Conservation (phyloP, 1,140 invertebrate genomes). For the Asbolus verrucosus region DNA sequence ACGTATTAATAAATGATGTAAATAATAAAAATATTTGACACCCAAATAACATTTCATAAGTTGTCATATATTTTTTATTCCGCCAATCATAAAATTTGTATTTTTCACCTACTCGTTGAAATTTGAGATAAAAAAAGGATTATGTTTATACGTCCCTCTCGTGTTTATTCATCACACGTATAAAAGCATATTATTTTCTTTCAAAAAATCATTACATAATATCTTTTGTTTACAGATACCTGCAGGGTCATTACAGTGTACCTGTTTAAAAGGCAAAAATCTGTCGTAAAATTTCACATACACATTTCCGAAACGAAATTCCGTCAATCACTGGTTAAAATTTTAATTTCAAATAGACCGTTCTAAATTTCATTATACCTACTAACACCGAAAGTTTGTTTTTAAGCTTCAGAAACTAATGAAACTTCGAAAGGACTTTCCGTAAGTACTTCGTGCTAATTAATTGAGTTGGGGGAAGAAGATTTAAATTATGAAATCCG, state of each 20-base stretch:
- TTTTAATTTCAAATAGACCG: neutral
- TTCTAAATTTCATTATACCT: neutral
- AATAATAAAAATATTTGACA: no score
- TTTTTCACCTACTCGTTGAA: conserved; percentile 1
- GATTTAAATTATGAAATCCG: conserved; percentile 4
- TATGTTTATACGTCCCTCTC: conserved; percentile 29
- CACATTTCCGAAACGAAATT: neutral
- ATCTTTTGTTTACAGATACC: no score
- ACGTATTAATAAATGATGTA: no score
- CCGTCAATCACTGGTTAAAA: neutral
- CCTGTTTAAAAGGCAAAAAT: no score
- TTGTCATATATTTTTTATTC: conserved; percentile 24
- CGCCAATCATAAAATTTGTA: conserved; percentile 38
- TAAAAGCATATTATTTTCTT: no score
- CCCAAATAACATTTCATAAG: no score
- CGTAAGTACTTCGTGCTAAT: conserved; percentile 7
- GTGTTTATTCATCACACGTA: neutral
- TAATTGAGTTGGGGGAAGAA: conserved; percentile 1
- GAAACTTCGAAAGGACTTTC: conserved; percentile 5
- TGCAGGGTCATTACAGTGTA: no score
- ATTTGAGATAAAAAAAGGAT: conserved; percentile 9
- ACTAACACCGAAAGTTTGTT: conserved; percentile 1
- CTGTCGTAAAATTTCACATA: no score
- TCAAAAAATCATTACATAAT: no score
- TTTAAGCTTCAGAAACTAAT: conserved; percentile 1